Percentiles rank a stretch among this genome's conserved stretches.
Conservation (phyloP, 1,140 invertebrate species). For the Caenorhabditis tropicalis region DNA sequence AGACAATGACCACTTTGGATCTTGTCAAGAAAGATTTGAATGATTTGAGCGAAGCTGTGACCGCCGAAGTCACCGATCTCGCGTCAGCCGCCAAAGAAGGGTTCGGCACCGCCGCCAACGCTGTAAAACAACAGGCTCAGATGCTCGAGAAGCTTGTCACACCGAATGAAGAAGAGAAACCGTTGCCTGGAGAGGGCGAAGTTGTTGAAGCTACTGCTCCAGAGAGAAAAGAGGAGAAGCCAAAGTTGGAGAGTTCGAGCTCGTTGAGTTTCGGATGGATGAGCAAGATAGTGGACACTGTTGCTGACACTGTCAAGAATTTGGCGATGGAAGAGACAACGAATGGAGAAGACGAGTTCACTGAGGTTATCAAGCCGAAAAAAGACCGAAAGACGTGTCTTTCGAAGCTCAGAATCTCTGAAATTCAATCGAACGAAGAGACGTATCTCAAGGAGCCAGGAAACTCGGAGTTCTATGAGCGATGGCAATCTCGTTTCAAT, state of each 20-base stretch:
- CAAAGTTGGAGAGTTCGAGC: neutral
- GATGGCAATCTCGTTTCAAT: conserved; percentile 16
- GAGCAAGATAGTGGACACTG: conserved; percentile 29
- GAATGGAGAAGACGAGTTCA: conserved; percentile 41
- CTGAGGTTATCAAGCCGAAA: conserved; percentile 34
- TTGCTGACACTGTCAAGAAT: conserved; percentile 46
- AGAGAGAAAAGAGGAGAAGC: neutral
- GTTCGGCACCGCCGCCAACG: neutral
- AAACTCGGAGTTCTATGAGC: conserved; percentile 24
- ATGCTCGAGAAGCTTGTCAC: neutral
- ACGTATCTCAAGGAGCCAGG: conserved; percentile 45
- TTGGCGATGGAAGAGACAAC: conserved; percentile 47
- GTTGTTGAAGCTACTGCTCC: neutral
- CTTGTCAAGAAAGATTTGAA: conserved; percentile 49
- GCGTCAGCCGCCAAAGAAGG: conserved; percentile 51
- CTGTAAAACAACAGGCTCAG: conserved; percentile 36
- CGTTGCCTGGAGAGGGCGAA: neutral
- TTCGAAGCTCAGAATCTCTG: conserved; percentile 4
- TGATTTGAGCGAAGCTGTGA: conserved; percentile 42
- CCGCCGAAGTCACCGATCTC: conserved; percentile 44
- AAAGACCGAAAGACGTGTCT: conserved; percentile 27
- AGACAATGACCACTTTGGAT: conserved; percentile 47
- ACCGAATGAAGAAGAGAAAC: conserved; percentile 26
- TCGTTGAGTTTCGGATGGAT: conserved; percentile 35
- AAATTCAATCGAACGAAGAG: conserved; percentile 39